phyloP scores from a whole-genome alignment of 1,140 invertebrate genomes.

The Pseudachorutes palmiensis region DNA sequence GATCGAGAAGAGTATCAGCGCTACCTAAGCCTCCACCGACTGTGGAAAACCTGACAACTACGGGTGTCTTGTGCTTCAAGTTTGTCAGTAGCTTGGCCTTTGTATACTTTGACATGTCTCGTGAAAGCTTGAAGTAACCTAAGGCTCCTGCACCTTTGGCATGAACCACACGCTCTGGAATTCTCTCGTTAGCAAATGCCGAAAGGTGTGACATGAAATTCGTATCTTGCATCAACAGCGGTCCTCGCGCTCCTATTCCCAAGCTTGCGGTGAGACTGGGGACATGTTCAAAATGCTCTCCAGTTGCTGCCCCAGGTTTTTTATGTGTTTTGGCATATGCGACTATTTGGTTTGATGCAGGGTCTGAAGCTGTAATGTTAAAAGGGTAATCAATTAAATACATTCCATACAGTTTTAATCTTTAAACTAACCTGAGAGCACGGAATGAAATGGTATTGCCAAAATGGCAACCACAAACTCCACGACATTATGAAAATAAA shows the following conservation, averaged over 20 bases:
- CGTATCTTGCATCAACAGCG: slow-evolving; percentile 76
- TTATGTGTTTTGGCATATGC: no score
- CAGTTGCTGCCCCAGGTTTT: no score
- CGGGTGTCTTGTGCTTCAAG: slow-evolving; percentile 52
- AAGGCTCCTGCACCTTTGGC: slow-evolving; percentile 60
- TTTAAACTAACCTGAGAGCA: no score
- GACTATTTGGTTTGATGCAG: no score
- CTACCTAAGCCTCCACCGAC: slow-evolving; percentile 56
- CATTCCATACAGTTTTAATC: no score
- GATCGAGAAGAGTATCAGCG: slow-evolving; percentile 44
- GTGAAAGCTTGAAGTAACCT: slow-evolving; percentile 54
- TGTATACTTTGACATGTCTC: neutral
- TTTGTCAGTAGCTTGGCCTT: slow-evolving; percentile 52
- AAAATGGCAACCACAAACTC: no score
- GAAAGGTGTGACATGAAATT: slow-evolving; percentile 77
- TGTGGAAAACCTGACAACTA: slow-evolving; percentile 54
- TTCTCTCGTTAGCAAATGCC: slow-evolving; percentile 85
- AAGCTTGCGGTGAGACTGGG: slow-evolving; percentile 49
- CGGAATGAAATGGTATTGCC: no score
- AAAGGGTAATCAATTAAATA: no score
- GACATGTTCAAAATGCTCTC: no score
- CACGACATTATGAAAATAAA: no score
- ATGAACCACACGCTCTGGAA: slow-evolving; percentile 94
- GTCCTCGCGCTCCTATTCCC: slow-evolving; percentile 74
- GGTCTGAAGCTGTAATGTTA: no score